Percentiles rank a stretch among this genome's conserved stretches.
phyloP scores from a whole-genome alignment of 2,888 invertebrate species.

The Mamestra brassicae region DNA sequence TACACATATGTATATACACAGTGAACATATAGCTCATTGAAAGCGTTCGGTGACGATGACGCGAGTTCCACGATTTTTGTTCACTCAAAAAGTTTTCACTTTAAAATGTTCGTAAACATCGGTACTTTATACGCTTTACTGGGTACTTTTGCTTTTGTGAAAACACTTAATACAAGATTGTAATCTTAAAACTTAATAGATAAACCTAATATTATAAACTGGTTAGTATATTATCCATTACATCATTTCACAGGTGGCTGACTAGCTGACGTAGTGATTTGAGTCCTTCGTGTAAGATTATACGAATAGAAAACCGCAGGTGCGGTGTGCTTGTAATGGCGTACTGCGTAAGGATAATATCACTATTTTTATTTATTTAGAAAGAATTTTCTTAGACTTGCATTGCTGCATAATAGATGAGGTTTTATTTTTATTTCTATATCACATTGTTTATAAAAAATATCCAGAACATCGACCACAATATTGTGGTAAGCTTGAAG shows the following conservation, averaged over 20 bases:
- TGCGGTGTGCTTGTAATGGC: conserved; percentile 36
- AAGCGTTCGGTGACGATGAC: too few relatives aligned
- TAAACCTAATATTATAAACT: neutral
- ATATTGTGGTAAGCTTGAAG: neutral
- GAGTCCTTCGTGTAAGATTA: conserved; percentile 56
- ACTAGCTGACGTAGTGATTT: conserved; percentile 45
- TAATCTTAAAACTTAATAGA: neutral
- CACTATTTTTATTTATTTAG: neutral
- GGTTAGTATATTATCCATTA: conserved; percentile 24
- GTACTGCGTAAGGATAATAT: neutral
- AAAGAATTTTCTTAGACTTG: neutral
- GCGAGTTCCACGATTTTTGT: too few relatives aligned
- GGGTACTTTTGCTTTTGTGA: too few relatives aligned
- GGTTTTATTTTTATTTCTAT: conserved; percentile 1
- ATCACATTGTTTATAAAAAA: neutral
- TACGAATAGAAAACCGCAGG: conserved; percentile 52
- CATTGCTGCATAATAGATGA: neutral
- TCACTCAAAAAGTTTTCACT: too few relatives aligned
- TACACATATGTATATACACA: too few relatives aligned
- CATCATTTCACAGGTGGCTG: conserved; percentile 53
- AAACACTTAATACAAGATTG: too few relatives aligned
- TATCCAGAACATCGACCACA: neutral
- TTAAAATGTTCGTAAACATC: too few relatives aligned
- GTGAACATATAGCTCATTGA: too few relatives aligned
- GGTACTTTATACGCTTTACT: too few relatives aligned